Base-by-base conservation (phyloP, 2,888 invertebrate species). In the Pheosia tremula region DNA sequence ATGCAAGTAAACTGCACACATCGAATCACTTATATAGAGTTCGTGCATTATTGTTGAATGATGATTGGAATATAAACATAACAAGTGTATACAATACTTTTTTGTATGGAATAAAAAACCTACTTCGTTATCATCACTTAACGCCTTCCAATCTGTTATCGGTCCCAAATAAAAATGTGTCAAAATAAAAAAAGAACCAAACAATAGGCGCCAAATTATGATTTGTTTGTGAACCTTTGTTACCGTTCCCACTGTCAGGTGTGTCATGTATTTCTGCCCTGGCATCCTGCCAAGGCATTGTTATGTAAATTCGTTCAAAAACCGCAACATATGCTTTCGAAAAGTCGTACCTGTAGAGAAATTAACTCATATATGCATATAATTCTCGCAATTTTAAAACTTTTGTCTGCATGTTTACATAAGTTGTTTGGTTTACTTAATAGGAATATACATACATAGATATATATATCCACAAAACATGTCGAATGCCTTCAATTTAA, bases 271-370 rank as follows among this genome's bases (percentile, higher is more conserved):
- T 81, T 85, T 82, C 79, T 79, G 71, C 61, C 66, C 80, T 88
- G 89, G 90, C 85, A 60, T 66, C 60, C 58, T 41, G 81, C 87
- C 89, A 86, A 78, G 63, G 64, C 76, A 78, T 84, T 85, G 78
- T 86, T 82, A 80, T 85, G 83, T 81, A 83, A 82, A 79, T 74
- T 74, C 66, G 59, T 71, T 74, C 50, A 60, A 75, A 24, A 76
- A 72, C 79, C 78, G 76, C 78, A 80, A 72, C 74, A 79, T 71
- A 75, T 80, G 76, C 66, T 72, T 68, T 73, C 57, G 55, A 63
- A 67, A 74, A 81, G 58, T 5, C 7, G 41, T 38, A 45, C 9
- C 43, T 37, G 5, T 49, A 39, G n/a, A 59, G 62, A 73, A 68
- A 71, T 72, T 69, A 74, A 71, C 77, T 60, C 49, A 66, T 55